Evolutionary conservation across 2,113 vertebrate species (phyloP).

Genomic region (Pachycephala philippinensis): DNA sequence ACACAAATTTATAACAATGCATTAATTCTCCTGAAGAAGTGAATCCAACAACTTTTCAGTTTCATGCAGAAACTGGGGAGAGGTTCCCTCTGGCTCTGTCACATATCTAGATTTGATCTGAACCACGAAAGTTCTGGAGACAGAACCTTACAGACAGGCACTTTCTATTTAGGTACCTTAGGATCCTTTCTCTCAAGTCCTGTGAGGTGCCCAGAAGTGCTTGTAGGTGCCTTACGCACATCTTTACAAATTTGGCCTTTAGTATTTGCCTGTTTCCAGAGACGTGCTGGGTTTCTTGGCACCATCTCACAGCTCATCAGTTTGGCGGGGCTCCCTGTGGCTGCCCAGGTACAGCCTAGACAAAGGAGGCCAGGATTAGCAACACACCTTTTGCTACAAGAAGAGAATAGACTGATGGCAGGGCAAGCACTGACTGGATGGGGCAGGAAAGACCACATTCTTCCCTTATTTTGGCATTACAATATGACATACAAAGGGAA

Average conservation of each 20-base stretch:
- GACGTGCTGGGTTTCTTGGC: not conserved
- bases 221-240: not conserved
- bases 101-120: not conserved
- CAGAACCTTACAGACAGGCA: not conserved
- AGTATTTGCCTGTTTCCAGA: not conserved
- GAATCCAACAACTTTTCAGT: not conserved
- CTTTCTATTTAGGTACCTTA: not conserved
- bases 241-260: not conserved
- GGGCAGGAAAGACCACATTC: not conserved
- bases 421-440: fast-evolving
- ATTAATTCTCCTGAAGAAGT: not conserved
- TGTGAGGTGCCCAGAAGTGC: not conserved
- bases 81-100: not conserved
- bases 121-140: not conserved
- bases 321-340: not conserved
- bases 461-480: not conserved
- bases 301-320: not conserved
- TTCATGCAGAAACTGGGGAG: not conserved
- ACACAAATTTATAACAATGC: fast-evolving
- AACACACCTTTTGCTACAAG: not conserved
- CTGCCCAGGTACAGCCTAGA: not conserved
- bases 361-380: not conserved
- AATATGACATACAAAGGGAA: not conserved
- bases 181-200: not conserved
- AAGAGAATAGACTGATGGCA: not conserved